Evolutionary conservation across 2,113 vertebrate genomes (phyloP), one percentile per base, ranked within the genome.

Genomic region (Scopus umbretta): DNA sequence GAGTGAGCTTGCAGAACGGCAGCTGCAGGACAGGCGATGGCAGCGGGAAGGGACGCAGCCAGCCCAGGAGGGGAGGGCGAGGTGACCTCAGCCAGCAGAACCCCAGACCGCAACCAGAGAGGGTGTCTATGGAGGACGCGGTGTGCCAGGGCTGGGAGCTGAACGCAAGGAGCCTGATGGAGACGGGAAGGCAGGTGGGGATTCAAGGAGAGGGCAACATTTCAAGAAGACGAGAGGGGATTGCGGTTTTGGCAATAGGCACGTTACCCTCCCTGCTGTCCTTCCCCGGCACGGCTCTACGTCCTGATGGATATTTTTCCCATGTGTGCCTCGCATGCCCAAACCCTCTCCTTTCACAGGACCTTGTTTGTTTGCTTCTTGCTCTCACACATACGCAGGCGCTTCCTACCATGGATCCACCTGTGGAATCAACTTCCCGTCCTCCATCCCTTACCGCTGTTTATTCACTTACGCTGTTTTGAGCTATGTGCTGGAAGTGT

Each of bases 351-450:
- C 76, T 79, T 34, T 19, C 62, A 38, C 49, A 20, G 86, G 58
- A 32, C 71, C 13, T 21, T 17, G 12, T 17, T 65, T n/a, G 34
- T 67, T 62, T 19, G 13, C 88, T 82, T 25, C 63, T 38, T 34
- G 71, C 81, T 80, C 75, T 91, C 53, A 53, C 7, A 5, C 19
- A 53, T 56, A 38, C 80, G 22, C 86, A 22, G 32, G 50, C 14
- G 5, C 72, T 96, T 95, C 92, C 97, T 36, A 13, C 84, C 26
- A 0, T 9, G 75, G 85, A 83, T 71, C 97, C 97, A 98, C 98
- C 97, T 98, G 98, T n/a, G 87, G 98, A 85, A 89, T 87, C 50
- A 6, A 4, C 88, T 96, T 94, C 92, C 90, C 66, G 6, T 16
- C 84, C 55, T 87, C 73, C 30, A 3, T 62, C 80, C 65, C 61